Percentiles rank a stretch among this genome's conserved stretches.
These are phyloP conservation scores for Diplazon laetatorius DNA, from an alignment of 2,888 invertebrate genomes.

Conservation along the genomic window DNA sequence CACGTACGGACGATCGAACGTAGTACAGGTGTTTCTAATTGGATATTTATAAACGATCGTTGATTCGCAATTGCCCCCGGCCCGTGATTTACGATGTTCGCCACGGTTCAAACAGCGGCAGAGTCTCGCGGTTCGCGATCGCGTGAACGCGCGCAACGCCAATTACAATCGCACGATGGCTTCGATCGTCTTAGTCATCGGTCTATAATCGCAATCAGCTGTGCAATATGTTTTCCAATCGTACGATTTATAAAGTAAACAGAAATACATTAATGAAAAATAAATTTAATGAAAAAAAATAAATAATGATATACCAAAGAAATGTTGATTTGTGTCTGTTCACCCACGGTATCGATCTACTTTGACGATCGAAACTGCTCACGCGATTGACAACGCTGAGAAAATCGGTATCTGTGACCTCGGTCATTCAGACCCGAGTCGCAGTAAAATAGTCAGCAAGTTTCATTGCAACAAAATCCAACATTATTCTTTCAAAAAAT, in stretches of 20 bases:
- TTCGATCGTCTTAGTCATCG: slow-evolving; percentile 74
- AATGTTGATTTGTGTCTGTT: background rate
- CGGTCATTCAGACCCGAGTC: too few species aligned
- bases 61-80: slow-evolving; percentile 67
- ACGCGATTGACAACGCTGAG: background rate
- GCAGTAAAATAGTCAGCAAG: too few species aligned
- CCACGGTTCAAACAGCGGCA: slow-evolving; percentile 52
- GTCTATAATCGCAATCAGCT: slow-evolving; percentile 47
- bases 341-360: slow-evolving; percentile 7
- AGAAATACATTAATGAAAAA: background rate
- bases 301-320: slow-evolving; percentile 17
- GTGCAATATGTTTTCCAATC: slow-evolving; percentile 29
- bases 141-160: slow-evolving; percentile 58
- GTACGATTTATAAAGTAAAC: background rate
- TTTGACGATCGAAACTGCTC: slow-evolving; percentile 18
- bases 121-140: slow-evolving; percentile 35
- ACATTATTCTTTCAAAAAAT: too few species aligned
- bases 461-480: too few species aligned
- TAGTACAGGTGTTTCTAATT: slow-evolving; percentile 81
- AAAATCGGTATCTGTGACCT: slow-evolving; percentile 14
- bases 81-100: slow-evolving; percentile 69
- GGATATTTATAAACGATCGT: slow-evolving; percentile 80
- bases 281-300: background rate
- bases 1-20: slow-evolving; percentile 51
- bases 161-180: slow-evolving; percentile 74